These are phyloP conservation scores for Porites divaricata DNA, from an alignment of 92 coral and sea anemone species.

Conservation along the genomic window DNA sequence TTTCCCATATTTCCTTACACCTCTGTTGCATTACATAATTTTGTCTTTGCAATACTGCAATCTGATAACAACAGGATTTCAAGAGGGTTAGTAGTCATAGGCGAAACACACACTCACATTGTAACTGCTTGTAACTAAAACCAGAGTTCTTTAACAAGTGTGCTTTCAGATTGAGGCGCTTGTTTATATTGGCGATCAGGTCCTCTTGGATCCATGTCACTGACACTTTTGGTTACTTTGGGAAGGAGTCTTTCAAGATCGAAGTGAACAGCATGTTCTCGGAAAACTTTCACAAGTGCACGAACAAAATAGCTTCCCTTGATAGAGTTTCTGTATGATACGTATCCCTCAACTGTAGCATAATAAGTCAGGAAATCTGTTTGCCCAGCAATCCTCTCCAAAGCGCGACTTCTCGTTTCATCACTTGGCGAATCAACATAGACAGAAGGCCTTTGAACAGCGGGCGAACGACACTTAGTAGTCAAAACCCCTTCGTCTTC, in stretches of 20 bases:
- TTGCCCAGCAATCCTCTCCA: too few relatives aligned
- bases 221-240: not conserved
- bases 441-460: not conserved
- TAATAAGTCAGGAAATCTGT: not conserved
- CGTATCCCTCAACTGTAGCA: not conserved
- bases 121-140: too few relatives aligned
- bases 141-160: not conserved
- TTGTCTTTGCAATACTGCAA: too few relatives aligned
- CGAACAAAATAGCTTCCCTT: not conserved
- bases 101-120: too few relatives aligned
- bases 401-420: too few relatives aligned
- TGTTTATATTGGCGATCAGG: not conserved
- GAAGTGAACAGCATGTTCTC: not conserved
- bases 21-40: too few relatives aligned
- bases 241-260: not conserved
- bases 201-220: not conserved
- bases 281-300: not conserved
- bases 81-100: too few relatives aligned
- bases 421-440: too few relatives aligned
- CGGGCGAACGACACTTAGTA: not conserved
- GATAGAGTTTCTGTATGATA: not conserved
- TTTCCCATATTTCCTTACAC: too few relatives aligned
- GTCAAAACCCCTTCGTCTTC: constrained; percentile 11
- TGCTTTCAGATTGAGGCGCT: not conserved
- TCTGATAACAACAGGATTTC: too few relatives aligned